Evolutionary conservation across 2,797 vertebrate genomes (phyloP).

Genomic region (Fringilla coelebs): DNA sequence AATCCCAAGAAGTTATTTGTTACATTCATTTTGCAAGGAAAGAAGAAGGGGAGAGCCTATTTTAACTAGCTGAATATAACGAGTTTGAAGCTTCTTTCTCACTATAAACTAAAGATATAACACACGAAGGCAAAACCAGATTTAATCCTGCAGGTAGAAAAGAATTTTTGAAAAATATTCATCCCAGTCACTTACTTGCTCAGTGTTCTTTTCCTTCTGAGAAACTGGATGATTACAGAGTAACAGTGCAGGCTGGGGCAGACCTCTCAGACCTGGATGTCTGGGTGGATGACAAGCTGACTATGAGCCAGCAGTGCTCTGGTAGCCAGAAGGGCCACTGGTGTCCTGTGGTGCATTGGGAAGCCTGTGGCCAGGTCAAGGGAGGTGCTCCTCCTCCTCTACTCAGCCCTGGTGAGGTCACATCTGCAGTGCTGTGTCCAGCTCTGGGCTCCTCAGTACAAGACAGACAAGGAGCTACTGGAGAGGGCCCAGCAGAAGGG

Average conservation of each 20-base stretch:
- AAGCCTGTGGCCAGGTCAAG: neutral
- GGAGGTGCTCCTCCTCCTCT: neutral
- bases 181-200: neutral
- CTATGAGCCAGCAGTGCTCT: neutral
- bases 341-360: neutral
- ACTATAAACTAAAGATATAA: neutral
- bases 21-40: neutral
- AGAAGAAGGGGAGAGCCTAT: neutral
- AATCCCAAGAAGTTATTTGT: neutral
- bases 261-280: neutral
- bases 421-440: neutral
- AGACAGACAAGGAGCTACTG: neutral
- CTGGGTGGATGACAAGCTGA: neutral
- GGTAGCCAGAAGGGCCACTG: neutral
- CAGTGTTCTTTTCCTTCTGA: neutral
- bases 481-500: neutral
- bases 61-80: neutral
- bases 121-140: neutral
- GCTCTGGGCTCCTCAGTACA: neutral
- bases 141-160: neutral
- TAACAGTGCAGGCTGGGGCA: neutral
- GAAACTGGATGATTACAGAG: neutral
- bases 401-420: neutral
- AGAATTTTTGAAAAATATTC: fast-evolving
- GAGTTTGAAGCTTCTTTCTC: neutral